Conservation (phyloP, 1,140 invertebrate genomes). For the Homalodisca vitripennis region DNA sequence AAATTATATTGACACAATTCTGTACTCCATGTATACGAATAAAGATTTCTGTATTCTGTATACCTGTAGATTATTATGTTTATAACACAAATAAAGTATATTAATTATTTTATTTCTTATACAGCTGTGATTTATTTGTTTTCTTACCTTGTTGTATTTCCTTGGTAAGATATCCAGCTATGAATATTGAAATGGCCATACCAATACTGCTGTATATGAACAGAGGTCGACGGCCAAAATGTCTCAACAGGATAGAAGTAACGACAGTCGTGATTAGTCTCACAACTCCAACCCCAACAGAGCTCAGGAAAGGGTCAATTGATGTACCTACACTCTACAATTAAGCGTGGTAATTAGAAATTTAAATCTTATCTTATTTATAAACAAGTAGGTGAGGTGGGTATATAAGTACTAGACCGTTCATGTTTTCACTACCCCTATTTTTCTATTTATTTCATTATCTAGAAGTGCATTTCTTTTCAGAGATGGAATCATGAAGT, state of each 20-base stretch:
- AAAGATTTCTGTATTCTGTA: too few species aligned
- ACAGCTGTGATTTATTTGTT: background rate
- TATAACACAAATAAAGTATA: too few species aligned
- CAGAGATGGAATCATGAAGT: background rate
- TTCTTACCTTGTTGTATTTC: constrained; percentile 47
- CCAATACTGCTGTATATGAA: constrained; percentile 53
- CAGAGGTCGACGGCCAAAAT: constrained; percentile 52
- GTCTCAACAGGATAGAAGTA: constrained; percentile 54
- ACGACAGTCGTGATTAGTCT: constrained; percentile 60
- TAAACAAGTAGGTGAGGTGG: background rate
- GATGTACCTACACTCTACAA: constrained; percentile 50
- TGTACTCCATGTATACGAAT: too few species aligned
- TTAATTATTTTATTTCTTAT: too few species aligned
- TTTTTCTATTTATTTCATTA: background rate
- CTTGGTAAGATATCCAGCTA: constrained; percentile 51
- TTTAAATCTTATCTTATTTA: background rate
- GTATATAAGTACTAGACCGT: background rate
- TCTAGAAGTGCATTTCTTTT: background rate
- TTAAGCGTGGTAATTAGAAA: background rate
- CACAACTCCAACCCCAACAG: constrained; percentile 62
- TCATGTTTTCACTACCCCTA: background rate
- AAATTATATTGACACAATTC: too few species aligned
- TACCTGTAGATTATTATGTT: too few species aligned
- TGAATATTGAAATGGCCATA: constrained; percentile 54
- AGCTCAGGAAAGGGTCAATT: constrained; percentile 53